These are phyloP conservation scores for Acromyrmex charruanus DNA, from an alignment of 1,140 invertebrate genomes.

Conservation along the genomic window DNA sequence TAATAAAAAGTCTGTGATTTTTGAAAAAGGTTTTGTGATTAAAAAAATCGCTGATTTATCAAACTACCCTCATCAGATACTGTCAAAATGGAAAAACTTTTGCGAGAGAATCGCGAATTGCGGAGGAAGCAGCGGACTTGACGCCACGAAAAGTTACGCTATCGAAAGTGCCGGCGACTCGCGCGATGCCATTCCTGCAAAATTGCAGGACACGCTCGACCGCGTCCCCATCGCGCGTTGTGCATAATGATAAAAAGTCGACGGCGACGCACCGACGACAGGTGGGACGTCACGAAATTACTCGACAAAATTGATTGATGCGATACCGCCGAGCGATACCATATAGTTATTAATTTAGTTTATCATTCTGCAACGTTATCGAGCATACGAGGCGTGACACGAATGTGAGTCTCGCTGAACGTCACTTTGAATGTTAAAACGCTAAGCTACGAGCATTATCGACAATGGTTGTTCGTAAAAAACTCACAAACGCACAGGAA, in stretches of 20 bases:
- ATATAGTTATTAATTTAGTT: conserved; percentile 40
- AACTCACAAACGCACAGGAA: background rate
- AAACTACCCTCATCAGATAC: too few species aligned
- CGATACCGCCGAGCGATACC: conserved; percentile 8
- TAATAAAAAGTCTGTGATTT: too few species aligned
- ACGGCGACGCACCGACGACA: conserved; percentile 35
- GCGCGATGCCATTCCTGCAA: conserved; percentile 42
- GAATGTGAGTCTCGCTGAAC: background rate
- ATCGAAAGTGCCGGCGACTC: conserved; percentile 9
- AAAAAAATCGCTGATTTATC: too few species aligned
- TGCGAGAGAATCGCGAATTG: background rate
- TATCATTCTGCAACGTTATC: background rate
- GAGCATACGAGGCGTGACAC: background rate
- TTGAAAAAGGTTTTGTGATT: too few species aligned
- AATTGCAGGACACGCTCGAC: conserved; percentile 43
- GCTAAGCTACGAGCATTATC: background rate
- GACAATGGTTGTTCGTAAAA: background rate
- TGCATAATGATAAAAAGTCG: conserved; percentile 22
- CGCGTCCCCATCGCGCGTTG: background rate
- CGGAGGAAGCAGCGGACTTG: background rate
- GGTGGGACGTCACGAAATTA: conserved; percentile 27
- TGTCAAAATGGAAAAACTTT: background rate
- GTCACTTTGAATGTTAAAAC: background rate
- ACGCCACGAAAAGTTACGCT: background rate
- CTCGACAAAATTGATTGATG: conserved; percentile 33